Percentiles rank a stretch among this genome's conserved stretches.
phyloP scores from a whole-genome alignment of 2,113 vertebrate genomes.

The Regulus satrapa region DNA sequence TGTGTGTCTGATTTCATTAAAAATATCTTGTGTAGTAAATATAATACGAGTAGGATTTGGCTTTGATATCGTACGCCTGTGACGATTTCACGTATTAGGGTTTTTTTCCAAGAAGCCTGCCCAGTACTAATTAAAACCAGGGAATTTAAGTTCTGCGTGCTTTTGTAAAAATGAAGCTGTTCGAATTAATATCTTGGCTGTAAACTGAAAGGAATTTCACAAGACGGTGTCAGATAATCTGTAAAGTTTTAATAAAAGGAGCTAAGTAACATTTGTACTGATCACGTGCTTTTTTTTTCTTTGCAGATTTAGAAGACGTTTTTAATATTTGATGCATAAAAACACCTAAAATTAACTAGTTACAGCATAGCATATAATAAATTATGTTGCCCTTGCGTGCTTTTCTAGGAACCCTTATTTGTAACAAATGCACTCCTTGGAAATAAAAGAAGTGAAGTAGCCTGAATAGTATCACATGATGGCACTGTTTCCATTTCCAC shows the following conservation, averaged over 20 bases:
- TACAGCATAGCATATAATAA: background rate
- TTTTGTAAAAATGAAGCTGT: slow-evolving; percentile 8
- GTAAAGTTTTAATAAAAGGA: background rate
- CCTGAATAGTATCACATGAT: slow-evolving; percentile 98
- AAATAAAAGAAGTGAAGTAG: slow-evolving; percentile 82
- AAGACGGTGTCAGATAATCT: background rate
- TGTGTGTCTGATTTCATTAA: background rate
- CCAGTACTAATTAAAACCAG: slow-evolving; percentile 41
- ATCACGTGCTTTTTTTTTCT: background rate
- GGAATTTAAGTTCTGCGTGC: background rate
- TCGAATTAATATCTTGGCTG: slow-evolving; percentile 2
- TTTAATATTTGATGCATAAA: background rate
- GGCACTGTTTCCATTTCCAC: slow-evolving; percentile 99
- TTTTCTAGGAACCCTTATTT: slow-evolving; percentile 56
- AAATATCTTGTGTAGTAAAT: slow-evolving; percentile 15
- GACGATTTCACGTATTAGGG: background rate
- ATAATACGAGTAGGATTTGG: background rate
- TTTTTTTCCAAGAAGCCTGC: background rate
- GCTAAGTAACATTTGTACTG: background rate
- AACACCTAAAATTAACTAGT: background rate
- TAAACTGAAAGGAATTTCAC: slow-evolving; percentile 7
- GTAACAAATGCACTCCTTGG: slow-evolving; percentile 60
- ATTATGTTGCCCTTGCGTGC: background rate
- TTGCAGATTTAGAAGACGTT: slow-evolving; percentile 25
- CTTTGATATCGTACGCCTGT: background rate